Evolutionary conservation across 2,888 invertebrate genomes (phyloP).

Genomic region (Ametastegia equiseti): DNA sequence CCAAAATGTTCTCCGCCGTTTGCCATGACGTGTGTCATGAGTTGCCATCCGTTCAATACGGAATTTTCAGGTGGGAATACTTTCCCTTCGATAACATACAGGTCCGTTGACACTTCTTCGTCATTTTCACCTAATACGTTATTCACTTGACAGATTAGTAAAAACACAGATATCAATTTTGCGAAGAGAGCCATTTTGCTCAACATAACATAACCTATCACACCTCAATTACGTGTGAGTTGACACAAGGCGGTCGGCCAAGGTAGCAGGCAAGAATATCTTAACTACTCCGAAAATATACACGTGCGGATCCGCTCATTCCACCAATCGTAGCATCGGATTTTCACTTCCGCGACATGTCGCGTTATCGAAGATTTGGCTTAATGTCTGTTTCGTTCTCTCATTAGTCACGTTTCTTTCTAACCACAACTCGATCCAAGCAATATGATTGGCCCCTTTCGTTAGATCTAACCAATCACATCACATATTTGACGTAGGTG

Average conservation of each 20-base stretch:
- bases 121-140: conserved; percentile 67
- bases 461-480: too few relatives aligned
- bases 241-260: conserved; percentile 15
- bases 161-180: conserved; percentile 10
- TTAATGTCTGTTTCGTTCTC: background rate
- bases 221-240: background rate
- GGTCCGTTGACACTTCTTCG: conserved; percentile 77
- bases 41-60: conserved; percentile 84
- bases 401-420: too few relatives aligned
- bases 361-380: background rate
- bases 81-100: conserved; percentile 89
- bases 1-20: conserved; percentile 94
- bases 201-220: conserved; percentile 30
- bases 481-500: too few relatives aligned
- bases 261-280: background rate
- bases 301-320: background rate
- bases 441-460: too few relatives aligned
- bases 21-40: conserved; percentile 87
- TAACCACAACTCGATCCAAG: too few relatives aligned
- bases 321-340: background rate
- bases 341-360: background rate
- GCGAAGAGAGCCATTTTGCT: conserved; percentile 21
- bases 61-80: conserved; percentile 85
- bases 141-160: conserved; percentile 21
- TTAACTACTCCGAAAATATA: background rate